Conservation (phyloP, 2,888 invertebrate genomes). For the Caradrina clavipalpis region DNA sequence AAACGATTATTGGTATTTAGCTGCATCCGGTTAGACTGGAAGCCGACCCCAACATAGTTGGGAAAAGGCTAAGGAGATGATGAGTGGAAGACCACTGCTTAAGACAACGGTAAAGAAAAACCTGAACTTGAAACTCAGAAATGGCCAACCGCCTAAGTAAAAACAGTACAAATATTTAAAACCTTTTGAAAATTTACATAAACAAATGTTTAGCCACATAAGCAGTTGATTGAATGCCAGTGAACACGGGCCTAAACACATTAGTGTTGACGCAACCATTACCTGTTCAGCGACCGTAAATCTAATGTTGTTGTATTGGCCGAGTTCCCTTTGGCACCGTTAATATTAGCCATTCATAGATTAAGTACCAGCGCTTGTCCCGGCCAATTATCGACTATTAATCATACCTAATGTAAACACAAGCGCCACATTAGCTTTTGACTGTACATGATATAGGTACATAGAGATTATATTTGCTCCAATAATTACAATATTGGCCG, state of each 20-base stretch:
- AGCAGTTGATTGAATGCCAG: not conserved
- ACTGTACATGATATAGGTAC: conserved; percentile 23
- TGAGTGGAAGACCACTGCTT: no score
- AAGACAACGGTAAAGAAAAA: no score
- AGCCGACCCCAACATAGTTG: no score
- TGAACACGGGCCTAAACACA: conserved; percentile 11
- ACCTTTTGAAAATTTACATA: not conserved
- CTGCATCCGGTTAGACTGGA: no score
- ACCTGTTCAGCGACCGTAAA: conserved; percentile 54
- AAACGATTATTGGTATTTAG: no score
- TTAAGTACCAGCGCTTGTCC: conserved; percentile 69
- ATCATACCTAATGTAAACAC: conserved; percentile 68
- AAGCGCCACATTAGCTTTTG: conserved; percentile 48
- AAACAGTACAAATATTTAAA: no score
- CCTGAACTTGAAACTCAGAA: no score
- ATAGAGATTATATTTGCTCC: conserved; percentile 36
- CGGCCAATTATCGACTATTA: conserved; percentile 72
- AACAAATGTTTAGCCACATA: not conserved
- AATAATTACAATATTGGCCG: conserved; percentile 54
- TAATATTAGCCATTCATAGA: conserved; percentile 69
- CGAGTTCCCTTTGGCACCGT: conserved; percentile 51
- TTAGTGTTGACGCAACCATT: conserved; percentile 41
- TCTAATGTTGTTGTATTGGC: conserved; percentile 56
- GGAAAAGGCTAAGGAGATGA: no score
- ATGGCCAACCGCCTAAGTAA: no score